Evolutionary conservation across 35 echinoderm and acorn worm genomes (phyloP), one percentile per base, ranked within the genome.

Genomic region (Apostichopus parvimensis): DNA sequence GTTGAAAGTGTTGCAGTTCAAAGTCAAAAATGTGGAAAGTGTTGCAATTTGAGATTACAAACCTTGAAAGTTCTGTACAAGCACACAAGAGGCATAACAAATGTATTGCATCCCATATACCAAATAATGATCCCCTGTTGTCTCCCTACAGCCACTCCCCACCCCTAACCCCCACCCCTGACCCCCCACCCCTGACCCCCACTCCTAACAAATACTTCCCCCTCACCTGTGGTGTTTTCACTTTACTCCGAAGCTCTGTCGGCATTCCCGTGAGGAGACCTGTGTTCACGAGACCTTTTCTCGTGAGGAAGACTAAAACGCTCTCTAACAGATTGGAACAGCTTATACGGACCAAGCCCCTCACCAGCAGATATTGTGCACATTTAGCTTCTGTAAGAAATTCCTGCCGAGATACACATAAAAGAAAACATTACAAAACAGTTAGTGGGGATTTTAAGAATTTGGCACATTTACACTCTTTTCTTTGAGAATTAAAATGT

Each of bases 271-370:
- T 81, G 6, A 96, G 80, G 5, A 99, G 72, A 9, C 97, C 97
- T 22, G 93, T 93, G 80, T 99, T 99, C 54, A 99, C 91, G 15
- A 99, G 93, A 18, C 97, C 97, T 90, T 99, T 99, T 56, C 82
- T 89, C 23, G 95, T 91, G 6, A 99, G 89, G 75, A 95, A 99
- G 87, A 91, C 91, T 59, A 99, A 79, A n/a, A 99, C 88, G 6
- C 86, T 92, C 86, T 94, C 73, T 24, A 99, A 82, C 53, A 96
- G 58, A 56, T 93, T 59, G 9, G 79, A 56, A 53, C 93, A 99
- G 72, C 87, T 91, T 24, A 96, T 95, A 72, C 97, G 55, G 80
- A 99, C 91, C 25, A 99, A 77, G 0, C 97, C 97, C 23, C 93
- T 70, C 1, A 99, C 97, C 61, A 99, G 92, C 7, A 95, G 93